Conservation (phyloP, 2,113 vertebrate genomes). For the Leptosomus discolor region DNA sequence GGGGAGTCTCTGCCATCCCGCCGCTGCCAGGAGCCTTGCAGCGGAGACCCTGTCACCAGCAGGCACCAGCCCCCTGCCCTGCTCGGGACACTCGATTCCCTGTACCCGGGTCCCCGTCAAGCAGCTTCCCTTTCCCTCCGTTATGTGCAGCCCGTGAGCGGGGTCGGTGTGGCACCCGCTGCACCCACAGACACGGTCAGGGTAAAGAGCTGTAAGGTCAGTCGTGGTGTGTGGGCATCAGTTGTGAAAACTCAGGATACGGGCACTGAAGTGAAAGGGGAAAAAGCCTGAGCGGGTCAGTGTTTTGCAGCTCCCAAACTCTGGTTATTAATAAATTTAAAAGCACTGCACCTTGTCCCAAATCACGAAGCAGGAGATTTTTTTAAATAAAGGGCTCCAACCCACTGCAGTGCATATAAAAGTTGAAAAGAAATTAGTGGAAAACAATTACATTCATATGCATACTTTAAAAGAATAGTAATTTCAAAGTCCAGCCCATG, state of each 20-base stretch:
- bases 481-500: not conserved
- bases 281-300: not conserved
- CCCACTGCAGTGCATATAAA: no score
- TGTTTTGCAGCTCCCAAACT: not conserved
- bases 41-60: rapidly evolving
- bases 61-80: not conserved
- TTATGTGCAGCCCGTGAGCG: rapidly evolving
- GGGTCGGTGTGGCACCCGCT: rapidly evolving
- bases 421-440: not conserved
- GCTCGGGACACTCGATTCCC: rapidly evolving
- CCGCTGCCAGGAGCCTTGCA: not conserved
- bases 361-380: not conserved
- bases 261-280: not conserved
- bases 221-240: not conserved
- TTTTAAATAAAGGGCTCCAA: not conserved
- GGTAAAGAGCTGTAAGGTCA: not conserved
- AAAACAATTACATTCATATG: not conserved
- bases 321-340: not conserved
- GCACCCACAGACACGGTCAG: rapidly evolving
- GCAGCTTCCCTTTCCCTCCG: not conserved
- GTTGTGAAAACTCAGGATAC: rapidly evolving
- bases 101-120: rapidly evolving
- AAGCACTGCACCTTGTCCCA: not conserved
- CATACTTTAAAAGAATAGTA: not conserved
- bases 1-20: not conserved